phyloP scores from a whole-genome alignment of 1,140 invertebrate genomes.

The Eupristina koningsbergeri region DNA sequence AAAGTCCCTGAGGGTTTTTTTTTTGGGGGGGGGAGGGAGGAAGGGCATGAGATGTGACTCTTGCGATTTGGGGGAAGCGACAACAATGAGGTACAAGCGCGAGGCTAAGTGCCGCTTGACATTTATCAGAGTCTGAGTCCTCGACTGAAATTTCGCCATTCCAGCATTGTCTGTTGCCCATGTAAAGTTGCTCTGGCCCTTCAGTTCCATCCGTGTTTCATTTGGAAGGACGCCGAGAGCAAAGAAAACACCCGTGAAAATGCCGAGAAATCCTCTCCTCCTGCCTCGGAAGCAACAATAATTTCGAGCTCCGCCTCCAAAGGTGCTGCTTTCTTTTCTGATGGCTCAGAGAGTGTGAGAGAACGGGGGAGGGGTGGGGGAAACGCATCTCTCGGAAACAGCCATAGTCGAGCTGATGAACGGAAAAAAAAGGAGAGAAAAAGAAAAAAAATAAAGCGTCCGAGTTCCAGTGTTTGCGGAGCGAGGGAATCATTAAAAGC shows the following conservation, averaged over 20 bases:
- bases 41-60: not conserved
- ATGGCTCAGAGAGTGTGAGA: not conserved
- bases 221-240: slow-evolving; percentile 29
- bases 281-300: not conserved
- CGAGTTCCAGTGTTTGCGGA: slow-evolving; percentile 10
- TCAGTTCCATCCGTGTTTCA: not conserved
- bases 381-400: not conserved
- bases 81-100: slow-evolving; percentile 1
- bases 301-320: not conserved
- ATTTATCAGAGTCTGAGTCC: slow-evolving; percentile 29
- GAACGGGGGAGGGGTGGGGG: not conserved
- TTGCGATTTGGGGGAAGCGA: not conserved
- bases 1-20: not conserved
- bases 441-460: slow-evolving; percentile 12
- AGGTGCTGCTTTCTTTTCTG: not conserved
- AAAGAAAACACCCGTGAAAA: slow-evolving; percentile 35
- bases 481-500: slow-evolving; percentile 23
- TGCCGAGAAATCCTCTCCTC: not conserved
- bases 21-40: too few species aligned
- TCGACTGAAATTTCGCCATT: slow-evolving; percentile 49
- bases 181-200: not conserved
- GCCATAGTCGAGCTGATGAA: not conserved
- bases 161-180: slow-evolving; percentile 17
- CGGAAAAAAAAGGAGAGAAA: too few species aligned
- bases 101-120: slow-evolving; percentile 34